Evolutionary conservation across 2,888 invertebrate genomes (phyloP).

Genomic region (Plebejus anna): DNA sequence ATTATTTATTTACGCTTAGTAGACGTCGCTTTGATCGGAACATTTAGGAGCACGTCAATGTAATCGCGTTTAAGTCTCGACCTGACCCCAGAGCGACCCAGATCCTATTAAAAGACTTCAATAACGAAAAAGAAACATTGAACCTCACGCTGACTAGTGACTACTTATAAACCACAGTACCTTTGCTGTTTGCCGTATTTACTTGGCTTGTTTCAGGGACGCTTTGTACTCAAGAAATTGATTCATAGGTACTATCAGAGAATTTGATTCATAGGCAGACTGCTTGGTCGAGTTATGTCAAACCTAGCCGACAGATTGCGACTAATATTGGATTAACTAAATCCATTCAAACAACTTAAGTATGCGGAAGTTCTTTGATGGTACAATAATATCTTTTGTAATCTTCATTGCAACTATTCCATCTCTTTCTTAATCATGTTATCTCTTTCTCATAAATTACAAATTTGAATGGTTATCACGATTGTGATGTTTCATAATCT

Average conservation of each 20-base stretch:
- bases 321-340: no score
- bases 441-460: background rate
- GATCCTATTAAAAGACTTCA: conserved; percentile 12
- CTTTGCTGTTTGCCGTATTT: background rate
- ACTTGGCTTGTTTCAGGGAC: background rate
- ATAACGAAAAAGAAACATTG: conserved; percentile 10
- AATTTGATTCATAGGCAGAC: no score
- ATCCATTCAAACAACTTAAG: no score
- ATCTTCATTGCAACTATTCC: background rate
- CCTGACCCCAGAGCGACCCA: background rate
- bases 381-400: background rate
- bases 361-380: no score
- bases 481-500: background rate
- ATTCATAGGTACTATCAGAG: no score
- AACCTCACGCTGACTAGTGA: background rate
- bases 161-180: background rate
- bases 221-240: background rate
- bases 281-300: no score
- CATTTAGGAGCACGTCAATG: background rate
- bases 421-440: background rate
- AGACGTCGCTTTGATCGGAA: background rate
- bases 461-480: background rate
- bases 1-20: background rate
- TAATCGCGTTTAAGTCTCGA: conserved; percentile 2
- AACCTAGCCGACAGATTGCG: no score